phyloP scores from a whole-genome alignment of 2,888 invertebrate genomes.

The Seira ritae region DNA sequence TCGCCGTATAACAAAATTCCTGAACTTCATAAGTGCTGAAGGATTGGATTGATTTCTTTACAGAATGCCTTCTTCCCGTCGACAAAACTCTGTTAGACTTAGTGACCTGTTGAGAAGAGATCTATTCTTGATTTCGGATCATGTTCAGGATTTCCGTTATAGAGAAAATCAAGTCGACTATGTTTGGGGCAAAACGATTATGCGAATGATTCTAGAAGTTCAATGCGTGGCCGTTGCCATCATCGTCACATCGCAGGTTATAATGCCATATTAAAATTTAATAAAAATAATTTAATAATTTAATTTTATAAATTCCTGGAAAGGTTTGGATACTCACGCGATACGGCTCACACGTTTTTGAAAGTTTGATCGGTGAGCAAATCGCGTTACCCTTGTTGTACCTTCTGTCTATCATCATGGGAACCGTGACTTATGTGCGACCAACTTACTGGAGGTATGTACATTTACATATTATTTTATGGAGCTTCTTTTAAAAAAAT shows the following conservation, averaged over 20 bases:
- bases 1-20: too few species aligned
- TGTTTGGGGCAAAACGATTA: slow-evolving; percentile 45
- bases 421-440: slow-evolving; percentile 35
- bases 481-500: too few species aligned
- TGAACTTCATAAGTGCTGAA: too few species aligned
- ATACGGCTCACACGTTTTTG: slow-evolving; percentile 38
- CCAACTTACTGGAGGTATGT: slow-evolving; percentile 56
- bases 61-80: too few species aligned
- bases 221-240: slow-evolving; percentile 45
- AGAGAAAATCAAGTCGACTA: slow-evolving; percentile 29
- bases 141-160: slow-evolving; percentile 2
- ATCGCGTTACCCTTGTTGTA: slow-evolving; percentile 41
- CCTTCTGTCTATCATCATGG: slow-evolving; percentile 28
- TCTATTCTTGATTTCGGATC: not conserved
- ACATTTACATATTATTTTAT: too few species aligned
- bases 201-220: slow-evolving; percentile 49
- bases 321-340: slow-evolving; percentile 43
- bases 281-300: slow-evolving; percentile 2
- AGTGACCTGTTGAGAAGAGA: slow-evolving; percentile 11
- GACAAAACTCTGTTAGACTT: not conserved
- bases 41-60: too few species aligned
- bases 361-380: slow-evolving; percentile 36
- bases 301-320: not conserved
- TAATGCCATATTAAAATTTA: not conserved
- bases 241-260: slow-evolving; percentile 47